Base-by-base conservation (phyloP, 2,888 invertebrate species). In the Pegoplata infirma region DNA sequence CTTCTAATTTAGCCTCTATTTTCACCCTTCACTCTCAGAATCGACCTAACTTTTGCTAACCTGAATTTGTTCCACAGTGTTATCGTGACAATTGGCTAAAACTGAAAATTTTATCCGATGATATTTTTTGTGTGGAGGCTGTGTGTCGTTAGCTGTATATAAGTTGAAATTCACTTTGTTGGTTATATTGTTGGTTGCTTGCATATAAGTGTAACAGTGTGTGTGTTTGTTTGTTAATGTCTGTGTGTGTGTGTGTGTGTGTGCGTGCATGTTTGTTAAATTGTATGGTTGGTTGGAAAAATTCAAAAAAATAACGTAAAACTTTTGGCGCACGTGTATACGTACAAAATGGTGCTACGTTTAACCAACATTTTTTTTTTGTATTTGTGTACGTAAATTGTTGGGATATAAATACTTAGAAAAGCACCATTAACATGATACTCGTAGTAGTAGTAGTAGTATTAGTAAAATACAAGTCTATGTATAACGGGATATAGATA, bases 311-410 rank as follows among this genome's bases (percentile, higher is more conserved):
- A 47, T 49, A 71, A 68, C 58, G 77, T 73, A 36, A 51, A 73
- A 77, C 68, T 77, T n/a, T 77, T 68, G 68, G 77, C 64, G 77
- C 77, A 77, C 77, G 77, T 73, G 73, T 73, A n/a, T n/a, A n/a
- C n/a, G n/a, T n/a, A n/a, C n/a, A n/a, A n/a, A n/a, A n/a, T n/a
- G n/a, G n/a, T n/a, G n/a, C n/a, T n/a, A n/a, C n/a, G 68, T 64
- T 64, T 58, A 40, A 64, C 49, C 61, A 75, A 28, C 56, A 51
- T 16, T 17, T 25, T n/a, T n/a, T n/a, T n/a, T 32, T 19, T 17
- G 32, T 23, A 71, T 66, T 53, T 66, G 28, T 66, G 53, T 49
- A 73, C 58, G 21, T 56, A 32, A 36, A 7, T 19, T 8, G 25
- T 17, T 32, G 10, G 10, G 16, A 17, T 16, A 44, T 3, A 19